Evolutionary conservation across 2,113 vertebrate genomes (phyloP), one percentile per base, ranked within the genome.

Genomic region (Rhea pennata): DNA sequence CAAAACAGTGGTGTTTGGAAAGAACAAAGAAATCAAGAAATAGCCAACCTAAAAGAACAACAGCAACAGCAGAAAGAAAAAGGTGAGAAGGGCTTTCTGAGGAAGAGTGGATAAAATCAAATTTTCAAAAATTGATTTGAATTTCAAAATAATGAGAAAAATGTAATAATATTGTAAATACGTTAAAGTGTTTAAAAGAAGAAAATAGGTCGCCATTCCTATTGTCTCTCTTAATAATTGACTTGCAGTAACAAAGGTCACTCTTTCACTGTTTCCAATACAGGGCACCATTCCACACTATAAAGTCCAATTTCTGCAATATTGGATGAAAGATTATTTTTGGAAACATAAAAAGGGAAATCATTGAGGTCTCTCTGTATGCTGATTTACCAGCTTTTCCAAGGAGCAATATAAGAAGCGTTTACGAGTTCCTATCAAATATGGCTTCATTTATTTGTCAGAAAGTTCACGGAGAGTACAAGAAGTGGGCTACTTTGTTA

Each of bases 381-480:
- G 3, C 33, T 70, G 81, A 87, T 80, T 96, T 91, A 84, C 62
- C 84, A 69, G 46, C 62, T 69, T 92, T 95, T 92, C 91, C 89
- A 80, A 90, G 76, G 74, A 92, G 62, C 65, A 96, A 36, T 69
- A 78, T 78, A 90, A 81, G 86, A 88, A 96, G 53, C 1, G 4
- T 93, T 96, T 93, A 92, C 76, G 90, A 94, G 86, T 67, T 87
- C 40, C 76, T 91, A 93, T 95, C 95, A 95, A 94, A 92, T 90
- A 96, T 73, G 80, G 88, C 70, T 97, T 90, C 77, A 95, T 95
- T 97, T 98, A 96, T 96, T 95, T 87, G 91, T 93, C 83, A 96
- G 78, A 97, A 97, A 97, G 96, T 97, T 97, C 97, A 98, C 61
- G 67, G 80, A 97, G 96, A 98, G 95, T 96, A 93, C 96, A 98